Percentiles rank a stretch among this genome's conserved stretches.
Evolutionary conservation across 1,140 invertebrate species (phyloP).

Genomic region (Hycleus cichorii): DNA sequence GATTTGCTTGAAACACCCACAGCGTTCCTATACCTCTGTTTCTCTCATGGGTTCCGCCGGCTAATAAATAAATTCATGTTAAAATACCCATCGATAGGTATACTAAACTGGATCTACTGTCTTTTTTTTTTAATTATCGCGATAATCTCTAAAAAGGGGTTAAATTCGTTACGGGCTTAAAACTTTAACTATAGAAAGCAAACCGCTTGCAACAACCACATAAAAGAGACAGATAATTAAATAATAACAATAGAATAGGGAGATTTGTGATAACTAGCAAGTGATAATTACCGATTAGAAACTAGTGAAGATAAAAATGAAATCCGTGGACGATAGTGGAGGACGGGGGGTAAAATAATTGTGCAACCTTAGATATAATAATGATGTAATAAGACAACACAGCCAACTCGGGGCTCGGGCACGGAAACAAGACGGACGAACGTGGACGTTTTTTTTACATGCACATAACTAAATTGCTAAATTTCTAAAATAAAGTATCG

Average conservation of each 20-base stretch:
- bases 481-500: slow-evolving; percentile 17
- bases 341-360: slow-evolving; percentile 7
- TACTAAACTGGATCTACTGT: slow-evolving; percentile 1
- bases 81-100: slow-evolving; percentile 13
- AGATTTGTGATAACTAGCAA: slow-evolving; percentile 14
- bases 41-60: slow-evolving; percentile 66
- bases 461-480: slow-evolving; percentile 11
- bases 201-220: slow-evolving; percentile 18
- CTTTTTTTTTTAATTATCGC: slow-evolving; percentile 3
- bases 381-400: slow-evolving; percentile 34
- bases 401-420: slow-evolving; percentile 34
- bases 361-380: slow-evolving; percentile 29
- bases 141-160: slow-evolving; percentile 1
- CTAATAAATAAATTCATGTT: slow-evolving; percentile 48
- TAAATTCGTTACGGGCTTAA: slow-evolving; percentile 5
- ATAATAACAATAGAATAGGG: neutral
- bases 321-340: slow-evolving; percentile 20
- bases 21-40: slow-evolving; percentile 52
- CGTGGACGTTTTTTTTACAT: slow-evolving; percentile 28
- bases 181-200: neutral
- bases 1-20: slow-evolving; percentile 41
- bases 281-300: slow-evolving; percentile 8
- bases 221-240: slow-evolving; percentile 11
- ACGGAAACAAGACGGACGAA: slow-evolving; percentile 20
- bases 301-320: slow-evolving; percentile 7